Conservation (phyloP, 2,113 vertebrate species). For the Ophiodon elongatus region DNA sequence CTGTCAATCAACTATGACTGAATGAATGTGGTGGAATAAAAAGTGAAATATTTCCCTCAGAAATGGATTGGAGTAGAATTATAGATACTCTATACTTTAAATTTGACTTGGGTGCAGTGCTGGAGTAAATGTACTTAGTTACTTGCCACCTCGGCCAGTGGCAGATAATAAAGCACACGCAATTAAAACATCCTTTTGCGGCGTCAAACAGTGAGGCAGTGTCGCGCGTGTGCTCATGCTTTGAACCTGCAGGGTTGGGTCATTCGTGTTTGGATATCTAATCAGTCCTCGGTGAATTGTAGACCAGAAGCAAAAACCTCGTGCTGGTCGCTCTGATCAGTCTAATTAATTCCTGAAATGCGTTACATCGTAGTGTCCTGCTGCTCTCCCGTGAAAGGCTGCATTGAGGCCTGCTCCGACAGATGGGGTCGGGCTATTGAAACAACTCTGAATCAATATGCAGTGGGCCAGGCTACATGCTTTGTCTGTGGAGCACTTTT, state of each 20-base stretch:
- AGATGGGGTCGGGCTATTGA: conserved; percentile 66
- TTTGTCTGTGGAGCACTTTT: conserved; percentile 63
- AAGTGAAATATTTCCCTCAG: neutral
- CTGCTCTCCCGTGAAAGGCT: conserved; percentile 68
- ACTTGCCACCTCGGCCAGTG: neutral
- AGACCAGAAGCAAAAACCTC: neutral
- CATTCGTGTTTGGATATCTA: conserved; percentile 4
- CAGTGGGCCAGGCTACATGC: conserved; percentile 56
- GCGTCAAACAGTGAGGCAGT: neutral
- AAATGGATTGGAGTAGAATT: neutral
- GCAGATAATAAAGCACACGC: neutral
- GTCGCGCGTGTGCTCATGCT: neutral
- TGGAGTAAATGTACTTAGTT: neutral
- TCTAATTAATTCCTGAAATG: conserved; percentile 71
- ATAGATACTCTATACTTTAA: neutral
- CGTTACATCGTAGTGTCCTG: conserved; percentile 67
- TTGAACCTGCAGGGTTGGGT: neutral
- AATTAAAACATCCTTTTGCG: neutral
- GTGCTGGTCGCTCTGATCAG: conserved; percentile 46
- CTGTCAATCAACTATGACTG: neutral
- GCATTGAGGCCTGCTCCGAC: conserved; percentile 62
- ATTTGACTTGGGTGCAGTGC: neutral
- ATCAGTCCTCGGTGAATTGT: conserved; percentile 4
- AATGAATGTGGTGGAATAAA: neutral
- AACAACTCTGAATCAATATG: conserved; percentile 72